Percentiles rank a stretch among this genome's conserved stretches.
Evolutionary conservation across 2,888 invertebrate genomes (phyloP).

Genomic region (Iphiclides podalirius): DNA sequence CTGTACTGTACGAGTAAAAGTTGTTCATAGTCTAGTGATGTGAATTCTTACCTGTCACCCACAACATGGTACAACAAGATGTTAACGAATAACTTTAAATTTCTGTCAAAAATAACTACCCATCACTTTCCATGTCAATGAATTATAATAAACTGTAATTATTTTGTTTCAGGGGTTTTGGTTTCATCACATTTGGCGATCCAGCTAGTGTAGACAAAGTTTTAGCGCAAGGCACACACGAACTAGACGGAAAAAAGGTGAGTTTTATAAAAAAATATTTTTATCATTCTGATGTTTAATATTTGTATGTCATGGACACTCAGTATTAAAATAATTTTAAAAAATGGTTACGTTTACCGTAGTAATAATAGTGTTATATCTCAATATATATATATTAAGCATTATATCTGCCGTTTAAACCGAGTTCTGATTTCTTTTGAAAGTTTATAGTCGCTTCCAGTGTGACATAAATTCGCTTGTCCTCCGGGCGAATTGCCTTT

Average conservation of each 20-base stretch:
- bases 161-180: conserved; percentile 93
- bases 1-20: too few relatives aligned
- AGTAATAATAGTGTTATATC: neutral
- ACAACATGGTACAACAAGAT: too few relatives aligned
- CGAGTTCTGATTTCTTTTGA: conserved; percentile 37
- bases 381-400: conserved; percentile 31
- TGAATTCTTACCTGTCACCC: too few relatives aligned
- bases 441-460: conserved; percentile 47
- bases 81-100: too few relatives aligned
- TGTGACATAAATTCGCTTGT: conserved; percentile 45
- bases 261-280: conserved; percentile 44
- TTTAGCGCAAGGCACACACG: conserved; percentile 98
- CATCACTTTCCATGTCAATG: too few relatives aligned
- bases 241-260: conserved; percentile 99
- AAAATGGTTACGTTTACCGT: too few relatives aligned
- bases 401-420: conserved; percentile 35
- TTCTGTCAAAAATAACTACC: too few relatives aligned
- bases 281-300: conserved; percentile 1
- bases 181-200: conserved; percentile 99
- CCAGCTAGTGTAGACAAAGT: conserved; percentile 99
- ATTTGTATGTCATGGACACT: too few relatives aligned
- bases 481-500: conserved; percentile 49
- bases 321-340: too few relatives aligned
- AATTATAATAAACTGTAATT: conserved; percentile 3
- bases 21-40: too few relatives aligned